phyloP scores from a whole-genome alignment of 1,140 invertebrate genomes.

The Nymphalis io region DNA sequence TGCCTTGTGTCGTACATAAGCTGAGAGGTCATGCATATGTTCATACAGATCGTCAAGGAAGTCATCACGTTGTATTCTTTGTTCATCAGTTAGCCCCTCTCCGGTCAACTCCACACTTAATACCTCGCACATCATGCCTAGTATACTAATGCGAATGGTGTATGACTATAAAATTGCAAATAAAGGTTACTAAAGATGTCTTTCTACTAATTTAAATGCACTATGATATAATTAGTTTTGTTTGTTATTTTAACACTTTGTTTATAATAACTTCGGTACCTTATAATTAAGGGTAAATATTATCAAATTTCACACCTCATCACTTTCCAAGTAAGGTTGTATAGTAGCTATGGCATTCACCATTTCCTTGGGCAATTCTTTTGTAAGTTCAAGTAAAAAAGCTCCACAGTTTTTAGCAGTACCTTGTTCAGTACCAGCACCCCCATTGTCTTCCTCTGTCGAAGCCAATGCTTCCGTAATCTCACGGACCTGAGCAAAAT shows the following conservation, averaged over 20 bases:
- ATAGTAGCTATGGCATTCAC: constrained; percentile 79
- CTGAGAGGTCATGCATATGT: constrained; percentile 91
- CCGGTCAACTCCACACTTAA: constrained; percentile 85
- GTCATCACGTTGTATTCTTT: constrained; percentile 84
- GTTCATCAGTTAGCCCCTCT: constrained; percentile 86
- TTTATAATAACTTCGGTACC: no score
- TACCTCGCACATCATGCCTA: constrained; percentile 89
- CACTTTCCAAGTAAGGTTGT: constrained; percentile 74
- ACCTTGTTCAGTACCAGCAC: constrained; percentile 81
- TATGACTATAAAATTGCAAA: constrained; percentile 83
- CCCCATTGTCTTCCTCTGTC: constrained; percentile 77
- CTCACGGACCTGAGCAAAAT: constrained; percentile 82
- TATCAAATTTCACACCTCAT: constrained; percentile 62
- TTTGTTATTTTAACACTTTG: no score
- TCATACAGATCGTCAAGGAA: constrained; percentile 88
- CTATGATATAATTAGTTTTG: no score
- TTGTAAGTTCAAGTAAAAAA: constrained; percentile 87
- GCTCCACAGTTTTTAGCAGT: constrained; percentile 84
- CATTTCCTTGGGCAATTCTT: constrained; percentile 84
- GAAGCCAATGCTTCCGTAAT: constrained; percentile 83
- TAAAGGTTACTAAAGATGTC: not conserved
- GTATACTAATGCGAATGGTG: constrained; percentile 88
- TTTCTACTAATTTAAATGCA: no score
- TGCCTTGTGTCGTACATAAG: constrained; percentile 90
- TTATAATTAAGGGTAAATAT: not conserved